A percentile compares a stretch with the other conserved stretches of the same genome.
phyloP scores from a whole-genome alignment of 2,888 invertebrate genomes.

The Calliopum simillimum region DNA sequence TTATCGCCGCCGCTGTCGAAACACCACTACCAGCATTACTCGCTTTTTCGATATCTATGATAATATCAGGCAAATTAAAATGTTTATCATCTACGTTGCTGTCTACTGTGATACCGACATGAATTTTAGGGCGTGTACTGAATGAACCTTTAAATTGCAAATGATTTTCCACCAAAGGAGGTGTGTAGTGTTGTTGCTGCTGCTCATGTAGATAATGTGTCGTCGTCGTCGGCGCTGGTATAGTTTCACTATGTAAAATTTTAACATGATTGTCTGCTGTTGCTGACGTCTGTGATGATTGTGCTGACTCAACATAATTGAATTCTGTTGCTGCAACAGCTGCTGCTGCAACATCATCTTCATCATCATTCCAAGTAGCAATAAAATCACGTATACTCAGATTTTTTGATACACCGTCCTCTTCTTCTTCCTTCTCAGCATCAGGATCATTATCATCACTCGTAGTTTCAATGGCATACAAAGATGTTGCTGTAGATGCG shows the following conservation, averaged over 20 bases:
- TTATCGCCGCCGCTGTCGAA: background rate
- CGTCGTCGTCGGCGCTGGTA: constrained; percentile 1
- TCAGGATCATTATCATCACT: background rate
- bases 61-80: constrained; percentile 65
- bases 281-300: constrained; percentile 1
- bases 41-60: constrained; percentile 66
- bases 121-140: constrained; percentile 49
- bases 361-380: constrained; percentile 66
- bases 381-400: constrained; percentile 65
- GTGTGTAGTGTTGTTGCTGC: background rate
- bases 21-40: constrained; percentile 44
- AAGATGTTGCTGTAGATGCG: constrained; percentile 7
- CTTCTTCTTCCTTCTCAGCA: background rate
- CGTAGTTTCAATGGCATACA: constrained; percentile 3
- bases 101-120: constrained; percentile 53
- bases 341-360: constrained; percentile 56
- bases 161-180: constrained; percentile 41
- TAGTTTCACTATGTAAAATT: background rate
- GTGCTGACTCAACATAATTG: constrained; percentile 25
- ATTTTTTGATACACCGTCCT: constrained; percentile 49
- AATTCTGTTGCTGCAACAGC: constrained; percentile 33
- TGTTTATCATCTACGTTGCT: constrained; percentile 56
- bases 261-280: background rate
- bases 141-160: constrained; percentile 48
- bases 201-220: background rate